Evolutionary conservation across 2,797 vertebrate species (phyloP).

Genomic region (Cynopterus sphinx): DNA sequence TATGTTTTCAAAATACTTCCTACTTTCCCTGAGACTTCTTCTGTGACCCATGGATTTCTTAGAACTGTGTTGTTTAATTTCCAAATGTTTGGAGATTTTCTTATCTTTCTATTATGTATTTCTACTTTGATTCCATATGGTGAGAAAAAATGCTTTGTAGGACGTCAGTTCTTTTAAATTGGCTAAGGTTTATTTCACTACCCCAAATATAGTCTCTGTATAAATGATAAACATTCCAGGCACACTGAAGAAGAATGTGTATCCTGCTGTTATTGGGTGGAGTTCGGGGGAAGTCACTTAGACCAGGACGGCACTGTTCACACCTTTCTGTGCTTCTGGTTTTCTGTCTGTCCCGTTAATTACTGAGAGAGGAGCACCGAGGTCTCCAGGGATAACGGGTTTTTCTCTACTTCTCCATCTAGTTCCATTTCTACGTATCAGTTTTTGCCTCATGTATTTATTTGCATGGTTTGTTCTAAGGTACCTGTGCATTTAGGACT

Average conservation of each 20-base stretch:
- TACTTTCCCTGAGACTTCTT: neutral
- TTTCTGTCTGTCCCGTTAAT: neutral
- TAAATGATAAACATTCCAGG: too few relatives aligned
- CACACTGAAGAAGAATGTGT: neutral
- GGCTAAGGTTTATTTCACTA: neutral
- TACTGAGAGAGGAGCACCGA: neutral
- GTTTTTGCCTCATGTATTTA: neutral
- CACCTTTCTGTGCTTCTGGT: accelerated
- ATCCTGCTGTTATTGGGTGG: too few relatives aligned
- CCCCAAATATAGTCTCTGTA: neutral
- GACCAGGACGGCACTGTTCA: accelerated
- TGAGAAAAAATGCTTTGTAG: neutral
- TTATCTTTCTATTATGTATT: neutral
- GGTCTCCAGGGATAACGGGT: neutral
- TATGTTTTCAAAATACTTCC: neutral
- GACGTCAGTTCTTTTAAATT: neutral
- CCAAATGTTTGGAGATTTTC: neutral
- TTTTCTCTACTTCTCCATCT: neutral
- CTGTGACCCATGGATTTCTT: neutral
- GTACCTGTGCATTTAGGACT: neutral
- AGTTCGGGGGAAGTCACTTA: accelerated
- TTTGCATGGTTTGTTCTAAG: neutral
- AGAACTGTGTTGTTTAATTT: neutral
- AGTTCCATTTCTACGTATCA: neutral
- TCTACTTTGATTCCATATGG: neutral